Conservation (phyloP, 64 coral and sea anemone genomes). For the Montipora cactus region DNA sequence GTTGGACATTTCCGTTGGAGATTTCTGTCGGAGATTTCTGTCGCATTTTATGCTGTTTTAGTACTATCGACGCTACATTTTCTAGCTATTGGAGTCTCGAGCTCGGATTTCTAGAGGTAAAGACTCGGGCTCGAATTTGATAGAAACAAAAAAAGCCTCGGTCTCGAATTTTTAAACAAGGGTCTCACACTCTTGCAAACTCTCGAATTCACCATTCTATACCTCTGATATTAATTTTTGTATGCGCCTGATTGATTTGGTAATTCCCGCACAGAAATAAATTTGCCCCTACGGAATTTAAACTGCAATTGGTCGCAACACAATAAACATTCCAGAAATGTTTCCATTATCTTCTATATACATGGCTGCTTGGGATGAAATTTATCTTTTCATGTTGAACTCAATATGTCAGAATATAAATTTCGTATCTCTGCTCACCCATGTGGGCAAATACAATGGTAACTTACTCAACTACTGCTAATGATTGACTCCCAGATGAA, state of each 20-base stretch:
- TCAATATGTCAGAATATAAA: not conserved
- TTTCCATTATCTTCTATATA: not conserved
- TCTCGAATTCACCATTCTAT: not conserved
- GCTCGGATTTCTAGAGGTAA: not conserved
- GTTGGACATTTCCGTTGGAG: not conserved
- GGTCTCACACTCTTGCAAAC: not conserved
- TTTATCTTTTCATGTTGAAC: not conserved
- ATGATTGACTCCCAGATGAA: slow-evolving; percentile 3
- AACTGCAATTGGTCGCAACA: not conserved
- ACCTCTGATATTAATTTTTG: not conserved
- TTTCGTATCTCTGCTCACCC: not conserved
- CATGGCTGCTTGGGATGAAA: slow-evolving; percentile 6
- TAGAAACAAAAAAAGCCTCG: not conserved
- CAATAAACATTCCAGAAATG: not conserved
- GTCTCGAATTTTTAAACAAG: not conserved
- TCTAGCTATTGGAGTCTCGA: not conserved
- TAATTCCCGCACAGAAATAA: slow-evolving; percentile 5
- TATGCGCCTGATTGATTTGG: not conserved
- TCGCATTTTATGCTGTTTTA: not conserved
- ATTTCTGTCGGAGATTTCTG: not conserved
- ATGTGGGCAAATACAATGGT: not conserved
- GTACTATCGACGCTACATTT: not conserved
- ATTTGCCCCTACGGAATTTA: not conserved
- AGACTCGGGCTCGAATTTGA: not conserved
- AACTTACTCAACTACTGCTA: slow-evolving; percentile 3